Base-by-base conservation (phyloP, 2,888 invertebrate genomes). In the Empis stercorea region DNA sequence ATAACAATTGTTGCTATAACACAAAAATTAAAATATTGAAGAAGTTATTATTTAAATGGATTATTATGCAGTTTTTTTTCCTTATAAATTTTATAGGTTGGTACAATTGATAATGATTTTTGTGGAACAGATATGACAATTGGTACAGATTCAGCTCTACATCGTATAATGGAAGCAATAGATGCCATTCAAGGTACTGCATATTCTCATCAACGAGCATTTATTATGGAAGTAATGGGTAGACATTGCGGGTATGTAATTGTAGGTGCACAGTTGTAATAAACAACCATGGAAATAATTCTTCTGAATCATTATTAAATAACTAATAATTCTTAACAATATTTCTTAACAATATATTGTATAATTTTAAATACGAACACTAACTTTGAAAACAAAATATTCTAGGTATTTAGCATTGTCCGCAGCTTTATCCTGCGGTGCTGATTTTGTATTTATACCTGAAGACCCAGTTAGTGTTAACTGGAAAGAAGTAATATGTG, bases 121-220 rank as follows among this genome's bases (percentile, higher is more conserved):
- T 95, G 93, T 71, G 95, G 95, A 46, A 96, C 95, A 11, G 96
- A 96, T 66, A 96, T 96, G 95, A 96, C 95, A 39, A 95, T 96
- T 61, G 95, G 93, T 54, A 91, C 94, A 2, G 95, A 95, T 68
- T 87, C 91, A 10, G 95, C 95, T 23, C 72, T 95, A 55, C 94
- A 94, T 68, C 79, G 94, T 57, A 96, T 96, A 59, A 88, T 95
- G 61, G 95, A 96, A 71, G 89, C 93, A 40, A 86, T 92, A 58
- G 96, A 96, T 72, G 92, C 93, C 43, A 95, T 96, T 61, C 84
- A 85, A 37, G 88, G 93, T 59, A 96, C 96, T 9, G 96, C 95
- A 1, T 89, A 88, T 60, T 92, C 92, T 49, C 96, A 96, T 75
- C 94, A 95, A 68, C 79, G 96, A 56, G 93, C 93, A 54, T 96